Percentiles rank a stretch among this genome's conserved stretches.
phyloP scores from a whole-genome alignment of 2,113 vertebrate species.

The Urocolius indicus region DNA sequence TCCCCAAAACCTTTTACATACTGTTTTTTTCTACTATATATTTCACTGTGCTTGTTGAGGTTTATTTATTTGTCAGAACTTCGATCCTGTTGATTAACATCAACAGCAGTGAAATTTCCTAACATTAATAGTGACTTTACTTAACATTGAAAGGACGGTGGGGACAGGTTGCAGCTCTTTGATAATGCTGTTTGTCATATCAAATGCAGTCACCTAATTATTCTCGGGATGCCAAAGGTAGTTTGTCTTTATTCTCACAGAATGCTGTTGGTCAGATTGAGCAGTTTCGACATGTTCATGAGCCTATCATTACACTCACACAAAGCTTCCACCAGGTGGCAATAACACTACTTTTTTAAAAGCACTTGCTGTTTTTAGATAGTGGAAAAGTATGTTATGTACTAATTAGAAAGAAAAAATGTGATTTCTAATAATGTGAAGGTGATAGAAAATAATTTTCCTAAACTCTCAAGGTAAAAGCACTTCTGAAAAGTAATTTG shows the following conservation, averaged over 20 bases:
- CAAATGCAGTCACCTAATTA: neutral
- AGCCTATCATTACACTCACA: neutral
- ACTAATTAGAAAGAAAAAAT: neutral
- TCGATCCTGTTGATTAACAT: neutral
- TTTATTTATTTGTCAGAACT: neutral
- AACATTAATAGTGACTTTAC: neutral
- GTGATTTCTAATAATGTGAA: neutral
- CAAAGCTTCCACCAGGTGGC: constrained; percentile 40
- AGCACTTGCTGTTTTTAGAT: neutral
- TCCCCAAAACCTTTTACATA: neutral
- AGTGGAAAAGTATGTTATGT: neutral
- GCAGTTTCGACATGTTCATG: neutral
- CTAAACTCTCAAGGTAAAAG: neutral
- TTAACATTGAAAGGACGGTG: neutral
- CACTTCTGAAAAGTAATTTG: neutral
- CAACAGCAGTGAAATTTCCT: neutral
- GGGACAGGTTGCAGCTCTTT: neutral
- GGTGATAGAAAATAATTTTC: neutral
- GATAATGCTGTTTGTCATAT: neutral
- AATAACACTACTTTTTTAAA: neutral
- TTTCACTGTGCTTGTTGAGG: neutral
- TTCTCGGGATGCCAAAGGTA: neutral
- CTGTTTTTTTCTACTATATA: neutral
- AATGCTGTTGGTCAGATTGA: neutral
- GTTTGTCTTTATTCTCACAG: neutral